Conservation (phyloP, 2,888 invertebrate genomes). For the Scaptomyza caliginosa region DNA sequence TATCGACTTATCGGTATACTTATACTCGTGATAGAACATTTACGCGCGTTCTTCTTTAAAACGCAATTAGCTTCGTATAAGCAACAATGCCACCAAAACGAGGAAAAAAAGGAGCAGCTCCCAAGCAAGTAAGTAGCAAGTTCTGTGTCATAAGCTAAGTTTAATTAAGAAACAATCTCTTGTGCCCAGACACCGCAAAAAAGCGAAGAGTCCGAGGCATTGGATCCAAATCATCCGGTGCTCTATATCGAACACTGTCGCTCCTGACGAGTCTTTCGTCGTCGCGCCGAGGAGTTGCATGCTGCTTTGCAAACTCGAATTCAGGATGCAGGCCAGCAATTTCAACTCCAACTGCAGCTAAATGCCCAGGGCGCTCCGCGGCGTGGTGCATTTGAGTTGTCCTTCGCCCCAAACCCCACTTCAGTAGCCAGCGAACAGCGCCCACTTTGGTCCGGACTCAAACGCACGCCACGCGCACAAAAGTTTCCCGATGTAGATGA, state of each 20-base stretch:
- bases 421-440: constrained; percentile 46
- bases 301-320: constrained; percentile 63
- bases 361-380: constrained; percentile 77
- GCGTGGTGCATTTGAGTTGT: constrained; percentile 82
- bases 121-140: constrained; percentile 14
- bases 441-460: constrained; percentile 81
- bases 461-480: constrained; percentile 81
- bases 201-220: not conserved
- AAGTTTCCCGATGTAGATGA: constrained; percentile 78
- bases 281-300: constrained; percentile 81
- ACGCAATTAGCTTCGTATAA: not conserved
- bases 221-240: constrained; percentile 64
- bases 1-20: constrained; percentile 10
- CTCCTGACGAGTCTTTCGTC: constrained; percentile 82
- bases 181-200: constrained; percentile 1
- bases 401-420: constrained; percentile 55
- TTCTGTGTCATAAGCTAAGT: not conserved
- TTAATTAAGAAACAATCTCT: not conserved
- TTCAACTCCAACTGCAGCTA: constrained; percentile 72
- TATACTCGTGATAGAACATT: not conserved
- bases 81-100: constrained; percentile 39
- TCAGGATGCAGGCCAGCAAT: constrained; percentile 49
- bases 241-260: constrained; percentile 82
- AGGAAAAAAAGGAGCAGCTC: constrained; percentile 11
- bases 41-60: constrained; percentile 31